Conservation (phyloP, 2,797 vertebrate genomes). For the Melanotaenia parkinsoni region DNA sequence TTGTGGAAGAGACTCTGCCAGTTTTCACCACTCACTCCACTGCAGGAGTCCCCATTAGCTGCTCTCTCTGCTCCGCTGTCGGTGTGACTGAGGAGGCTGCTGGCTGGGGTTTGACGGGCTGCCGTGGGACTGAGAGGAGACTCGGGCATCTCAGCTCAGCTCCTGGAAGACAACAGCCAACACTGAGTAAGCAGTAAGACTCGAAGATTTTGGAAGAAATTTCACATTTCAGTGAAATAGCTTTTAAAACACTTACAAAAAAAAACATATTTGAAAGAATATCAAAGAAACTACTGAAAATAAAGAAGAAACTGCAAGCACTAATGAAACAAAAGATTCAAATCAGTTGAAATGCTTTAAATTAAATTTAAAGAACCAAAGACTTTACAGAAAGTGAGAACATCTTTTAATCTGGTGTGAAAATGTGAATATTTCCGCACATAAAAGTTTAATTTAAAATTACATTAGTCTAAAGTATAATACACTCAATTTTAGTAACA, state of each 20-base stretch:
- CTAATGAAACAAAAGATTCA: not conserved
- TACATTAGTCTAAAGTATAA: not conserved
- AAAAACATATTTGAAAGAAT: not conserved
- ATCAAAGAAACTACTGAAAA: not conserved
- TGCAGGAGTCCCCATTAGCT: slow-evolving; percentile 69
- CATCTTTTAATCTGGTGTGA: not conserved
- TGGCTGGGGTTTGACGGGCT: slow-evolving; percentile 69
- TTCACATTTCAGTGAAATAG: slow-evolving; percentile 12
- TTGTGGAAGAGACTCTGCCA: slow-evolving; percentile 67
- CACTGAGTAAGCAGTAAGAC: slow-evolving; percentile 20
- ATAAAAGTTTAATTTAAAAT: not conserved
- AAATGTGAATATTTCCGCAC: not conserved
- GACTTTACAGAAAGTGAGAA: not conserved
- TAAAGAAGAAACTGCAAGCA: not conserved
- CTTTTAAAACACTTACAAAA: not conserved
- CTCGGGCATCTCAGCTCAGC: slow-evolving; percentile 69
- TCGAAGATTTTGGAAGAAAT: not conserved
- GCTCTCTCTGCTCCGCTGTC: slow-evolving; percentile 41
- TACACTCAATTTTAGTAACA: not conserved
- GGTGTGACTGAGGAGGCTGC: slow-evolving; percentile 69
- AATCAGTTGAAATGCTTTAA: not conserved
- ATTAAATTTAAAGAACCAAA: not conserved
- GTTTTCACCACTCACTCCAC: slow-evolving; percentile 56
- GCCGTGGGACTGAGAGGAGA: slow-evolving; percentile 70
- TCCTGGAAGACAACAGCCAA: slow-evolving; percentile 37